These are phyloP conservation scores for Limnephilus rhombicus DNA, from an alignment of 2,888 invertebrate genomes.

Conservation along the genomic window DNA sequence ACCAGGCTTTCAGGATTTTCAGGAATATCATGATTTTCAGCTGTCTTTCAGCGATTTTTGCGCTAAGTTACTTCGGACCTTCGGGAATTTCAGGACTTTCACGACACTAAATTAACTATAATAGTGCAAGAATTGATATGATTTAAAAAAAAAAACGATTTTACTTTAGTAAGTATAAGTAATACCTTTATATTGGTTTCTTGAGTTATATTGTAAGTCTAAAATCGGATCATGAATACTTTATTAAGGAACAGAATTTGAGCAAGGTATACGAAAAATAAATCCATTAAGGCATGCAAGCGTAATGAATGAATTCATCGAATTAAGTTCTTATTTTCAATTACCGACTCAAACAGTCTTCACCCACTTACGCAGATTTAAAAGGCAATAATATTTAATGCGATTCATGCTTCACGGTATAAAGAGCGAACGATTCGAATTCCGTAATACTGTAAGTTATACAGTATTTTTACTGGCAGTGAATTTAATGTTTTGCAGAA, in stretches of 20 bases:
- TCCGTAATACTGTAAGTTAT: slow-evolving; percentile 14
- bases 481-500: slow-evolving; percentile 11
- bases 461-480: slow-evolving; percentile 27
- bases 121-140: background rate
- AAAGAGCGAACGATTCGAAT: background rate
- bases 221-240: background rate
- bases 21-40: background rate
- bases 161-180: no score
- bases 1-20: background rate
- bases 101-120: background rate
- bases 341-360: background rate
- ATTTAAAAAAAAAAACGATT: background rate
- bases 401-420: background rate
- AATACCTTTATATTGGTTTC: background rate
- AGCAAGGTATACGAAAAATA: background rate
- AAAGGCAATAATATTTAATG: background rate
- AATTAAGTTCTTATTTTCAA: slow-evolving; percentile 1
- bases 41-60: no score
- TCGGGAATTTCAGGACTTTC: background rate
- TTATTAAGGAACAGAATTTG: background rate
- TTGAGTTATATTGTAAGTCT: background rate
- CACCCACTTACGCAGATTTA: background rate
- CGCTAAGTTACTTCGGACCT: background rate
- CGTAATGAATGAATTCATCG: background rate
- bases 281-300: background rate